Base-by-base conservation (phyloP, 1,140 invertebrate species). In the Ctenoplectra terminalis region DNA sequence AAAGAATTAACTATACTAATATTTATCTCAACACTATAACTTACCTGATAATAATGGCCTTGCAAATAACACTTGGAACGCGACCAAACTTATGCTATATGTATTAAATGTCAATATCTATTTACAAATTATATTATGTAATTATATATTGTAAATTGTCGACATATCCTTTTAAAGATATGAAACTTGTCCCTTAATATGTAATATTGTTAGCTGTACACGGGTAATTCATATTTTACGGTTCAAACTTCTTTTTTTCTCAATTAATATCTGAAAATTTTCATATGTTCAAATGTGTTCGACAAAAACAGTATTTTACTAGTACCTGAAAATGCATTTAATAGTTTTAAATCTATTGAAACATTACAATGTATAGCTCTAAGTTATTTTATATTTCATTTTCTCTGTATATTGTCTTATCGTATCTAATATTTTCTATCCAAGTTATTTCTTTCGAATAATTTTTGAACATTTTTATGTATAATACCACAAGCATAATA, bases 11-110 rank as follows among this genome's bases (percentile, higher is more conserved):
- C 13, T 64, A 6, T 13, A 54, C 52, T 13, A 48, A 52, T 43
- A 82, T 50, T 52, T 37, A 37, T 70, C 31, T 50, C 6, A 15
- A 2, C n/a, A 73, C 11, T 66, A 31, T 63, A 73, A 54, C 52
- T 80, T 71, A 85, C 48, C 56, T 85, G 20, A 73, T 73, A 26
- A 64, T 37, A 29, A 83, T 78, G 61, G 82, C 52, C 82, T 84
- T 84, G 58, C 66, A 54, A 70, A 58, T 46, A 29, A 79, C 54
- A 85, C 23, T 70, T 70, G 26, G 31, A 63, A 80, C 43, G 26
- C 54, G 74, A 74, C 76, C 26, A 81, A 86, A 75, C 17, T 17
- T 52, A 15, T 67, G 40, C 40, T 64, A 20, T 61, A 73, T 20
- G 26, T 54, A 63, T 23, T 73, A 52, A 50, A 58, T 60, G 34